phyloP scores from a whole-genome alignment of 2,113 vertebrate genomes.

The Polypterus bichir region DNA sequence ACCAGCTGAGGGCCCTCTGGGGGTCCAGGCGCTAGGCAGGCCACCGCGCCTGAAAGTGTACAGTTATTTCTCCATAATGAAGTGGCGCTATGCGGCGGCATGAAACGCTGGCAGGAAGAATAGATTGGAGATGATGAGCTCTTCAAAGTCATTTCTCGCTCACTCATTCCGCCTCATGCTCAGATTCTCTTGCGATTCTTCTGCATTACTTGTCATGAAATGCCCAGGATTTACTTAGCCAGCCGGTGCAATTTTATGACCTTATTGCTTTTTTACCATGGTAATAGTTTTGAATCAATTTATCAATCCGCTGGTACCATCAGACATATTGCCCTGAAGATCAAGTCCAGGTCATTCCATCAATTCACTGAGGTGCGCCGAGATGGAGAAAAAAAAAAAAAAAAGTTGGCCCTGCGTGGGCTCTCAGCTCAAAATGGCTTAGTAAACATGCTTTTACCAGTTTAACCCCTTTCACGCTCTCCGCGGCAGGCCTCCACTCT shows the following conservation, averaged over 20 bases:
- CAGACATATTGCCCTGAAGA: conserved; percentile 95
- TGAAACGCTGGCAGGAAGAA: conserved; percentile 93
- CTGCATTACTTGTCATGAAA: conserved; percentile 76
- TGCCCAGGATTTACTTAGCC: conserved; percentile 93
- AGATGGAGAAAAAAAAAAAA: conserved; percentile 60
- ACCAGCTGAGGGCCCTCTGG: conserved; percentile 84
- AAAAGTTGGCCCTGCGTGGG: conserved; percentile 42
- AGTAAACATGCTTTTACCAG: conserved; percentile 71
- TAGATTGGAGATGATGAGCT: conserved; percentile 99
- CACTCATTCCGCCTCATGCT: conserved; percentile 94
- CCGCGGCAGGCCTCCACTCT: conserved; percentile 14
- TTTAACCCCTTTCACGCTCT: conserved; percentile 66
- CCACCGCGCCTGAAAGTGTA: conserved; percentile 80
- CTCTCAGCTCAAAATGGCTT: conserved; percentile 77
- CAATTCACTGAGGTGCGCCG: conserved; percentile 81
- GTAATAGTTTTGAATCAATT: conserved; percentile 99
- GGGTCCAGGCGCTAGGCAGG: conserved; percentile 59
- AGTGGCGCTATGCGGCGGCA: conserved; percentile 97
- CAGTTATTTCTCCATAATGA: conserved; percentile 98
- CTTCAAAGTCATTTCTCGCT: conserved; percentile 99
- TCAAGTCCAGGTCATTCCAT: conserved; percentile 99
- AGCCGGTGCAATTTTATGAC: conserved; percentile 99
- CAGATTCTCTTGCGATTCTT: conserved; percentile 67
- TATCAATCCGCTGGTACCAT: conserved; percentile 96
- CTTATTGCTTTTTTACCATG: conserved; percentile 98